phyloP scores from a whole-genome alignment of 2,888 invertebrate genomes.

The Diabrotica balteata region DNA sequence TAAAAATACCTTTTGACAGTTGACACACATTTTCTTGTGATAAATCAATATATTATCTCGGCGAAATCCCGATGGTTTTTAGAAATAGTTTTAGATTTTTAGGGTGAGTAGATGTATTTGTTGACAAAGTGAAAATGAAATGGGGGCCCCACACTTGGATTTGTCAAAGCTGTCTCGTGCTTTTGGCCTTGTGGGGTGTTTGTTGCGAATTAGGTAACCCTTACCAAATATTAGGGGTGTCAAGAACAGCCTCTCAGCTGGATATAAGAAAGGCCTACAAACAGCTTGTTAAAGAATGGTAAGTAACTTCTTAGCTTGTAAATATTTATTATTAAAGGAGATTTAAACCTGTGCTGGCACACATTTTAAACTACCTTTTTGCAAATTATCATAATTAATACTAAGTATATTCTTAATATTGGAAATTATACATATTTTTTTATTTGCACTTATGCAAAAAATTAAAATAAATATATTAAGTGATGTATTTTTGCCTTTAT shows the following conservation, averaged over 20 bases:
- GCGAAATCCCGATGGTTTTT: constrained; percentile 30
- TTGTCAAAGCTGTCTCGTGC: constrained; percentile 44
- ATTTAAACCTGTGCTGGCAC: too few relatives aligned
- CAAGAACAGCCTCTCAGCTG: constrained; percentile 74
- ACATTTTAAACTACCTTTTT: too few relatives aligned
- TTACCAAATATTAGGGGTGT: constrained; percentile 82
- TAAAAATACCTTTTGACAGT: constrained; percentile 36
- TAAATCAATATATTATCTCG: constrained; percentile 40
- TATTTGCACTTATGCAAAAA: too few relatives aligned
- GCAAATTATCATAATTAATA: too few relatives aligned
- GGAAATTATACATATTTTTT: too few relatives aligned
- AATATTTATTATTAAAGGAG: too few relatives aligned
- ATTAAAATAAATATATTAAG: too few relatives aligned
- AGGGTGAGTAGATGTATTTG: constrained; percentile 35
- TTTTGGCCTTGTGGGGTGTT: constrained; percentile 41
- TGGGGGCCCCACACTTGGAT: constrained; percentile 53
- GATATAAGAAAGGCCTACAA: constrained; percentile 92
- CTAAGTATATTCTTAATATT: too few relatives aligned
- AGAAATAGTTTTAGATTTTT: constrained; percentile 23
- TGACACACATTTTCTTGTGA: constrained; percentile 41
- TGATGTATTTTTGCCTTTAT: too few relatives aligned
- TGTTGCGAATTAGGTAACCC: constrained; percentile 69
- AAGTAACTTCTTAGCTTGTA: constrained; percentile 25
- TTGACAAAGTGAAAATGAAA: constrained; percentile 49
- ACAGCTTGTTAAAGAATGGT: constrained; percentile 91